phyloP scores from a whole-genome alignment of 1,140 invertebrate genomes.

The Oncopodura yosiiana region DNA sequence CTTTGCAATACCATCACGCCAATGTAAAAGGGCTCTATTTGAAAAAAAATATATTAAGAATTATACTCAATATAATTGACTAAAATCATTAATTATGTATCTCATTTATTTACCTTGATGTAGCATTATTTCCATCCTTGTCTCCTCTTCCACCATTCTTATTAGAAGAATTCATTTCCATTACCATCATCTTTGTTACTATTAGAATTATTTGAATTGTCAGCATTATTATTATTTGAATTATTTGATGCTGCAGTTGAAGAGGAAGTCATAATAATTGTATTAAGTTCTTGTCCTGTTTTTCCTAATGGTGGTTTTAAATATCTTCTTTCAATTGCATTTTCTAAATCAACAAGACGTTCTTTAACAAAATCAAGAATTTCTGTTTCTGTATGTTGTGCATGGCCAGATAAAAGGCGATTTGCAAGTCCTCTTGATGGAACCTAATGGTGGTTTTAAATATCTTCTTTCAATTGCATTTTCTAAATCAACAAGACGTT shows the following conservation, averaged over 20 bases:
- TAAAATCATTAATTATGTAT: not conserved
- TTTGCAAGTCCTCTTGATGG: too few relatives aligned
- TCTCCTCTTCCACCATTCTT: not conserved
- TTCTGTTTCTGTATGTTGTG: conserved; percentile 45
- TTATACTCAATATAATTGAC: not conserved
- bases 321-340: conserved; percentile 83
- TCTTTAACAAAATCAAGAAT: conserved; percentile 58
- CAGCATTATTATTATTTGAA: too few relatives aligned
- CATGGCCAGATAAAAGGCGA: not conserved
- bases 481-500: conserved; percentile 71
- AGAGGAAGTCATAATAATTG: conserved; percentile 2
- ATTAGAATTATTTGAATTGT: conserved; percentile 5
- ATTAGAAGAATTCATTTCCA: not conserved
- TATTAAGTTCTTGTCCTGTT: conserved; percentile 23
- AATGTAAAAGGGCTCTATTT: conserved; percentile 55
- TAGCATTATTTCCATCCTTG: not conserved
- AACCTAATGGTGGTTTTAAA: conserved; percentile 85
- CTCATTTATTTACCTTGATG: conserved; percentile 11
- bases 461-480: conserved; percentile 84
- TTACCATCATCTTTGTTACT: not conserved
- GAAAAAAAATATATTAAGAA: too few relatives aligned
- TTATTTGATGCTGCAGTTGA: not conserved
- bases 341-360: conserved; percentile 70
- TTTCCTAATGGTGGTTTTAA: conserved; percentile 79
- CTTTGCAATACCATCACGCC: conserved; percentile 75